A percentile compares a stretch with the other conserved stretches of the same genome.
Evolutionary conservation across 2,113 vertebrate genomes (phyloP).

Genomic region (Sebastes fasciatus): DNA sequence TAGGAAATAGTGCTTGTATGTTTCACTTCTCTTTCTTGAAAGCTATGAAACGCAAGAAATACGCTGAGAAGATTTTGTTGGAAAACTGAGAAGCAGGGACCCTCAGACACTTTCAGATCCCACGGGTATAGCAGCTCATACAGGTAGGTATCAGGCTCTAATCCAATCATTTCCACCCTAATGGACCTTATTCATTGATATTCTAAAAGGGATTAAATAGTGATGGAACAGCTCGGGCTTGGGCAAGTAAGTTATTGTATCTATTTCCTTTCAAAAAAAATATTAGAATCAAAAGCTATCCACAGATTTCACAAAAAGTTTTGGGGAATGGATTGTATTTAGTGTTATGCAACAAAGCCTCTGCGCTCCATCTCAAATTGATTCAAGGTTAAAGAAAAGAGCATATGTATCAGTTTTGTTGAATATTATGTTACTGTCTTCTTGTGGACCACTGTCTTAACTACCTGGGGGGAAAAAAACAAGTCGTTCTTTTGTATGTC

Average conservation of each 20-base stretch:
- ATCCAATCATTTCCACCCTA: constrained; percentile 61
- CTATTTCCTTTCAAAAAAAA: constrained; percentile 16
- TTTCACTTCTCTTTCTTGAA: constrained; percentile 17
- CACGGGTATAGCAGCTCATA: constrained; percentile 43
- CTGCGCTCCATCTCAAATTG: constrained; percentile 25
- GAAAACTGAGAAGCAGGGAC: constrained; percentile 29
- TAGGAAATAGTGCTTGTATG: constrained; percentile 1
- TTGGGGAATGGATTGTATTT: constrained; percentile 2
- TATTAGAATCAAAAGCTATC: not conserved
- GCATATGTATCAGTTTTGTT: constrained; percentile 15
- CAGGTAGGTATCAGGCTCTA: constrained; percentile 52
- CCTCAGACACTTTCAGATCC: constrained; percentile 37
- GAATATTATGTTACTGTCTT: constrained; percentile 26
- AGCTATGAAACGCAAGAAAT: constrained; percentile 21
- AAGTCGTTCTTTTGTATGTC: constrained; percentile 29
- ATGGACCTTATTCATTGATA: constrained; percentile 46
- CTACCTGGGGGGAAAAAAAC: constrained; percentile 31
- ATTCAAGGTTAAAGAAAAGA: constrained; percentile 29
- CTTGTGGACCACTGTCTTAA: constrained; percentile 22
- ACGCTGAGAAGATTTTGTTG: constrained; percentile 9
- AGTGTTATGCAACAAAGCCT: constrained; percentile 26
- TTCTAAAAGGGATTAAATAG: constrained; percentile 23
- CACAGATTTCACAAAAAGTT: constrained; percentile 11
- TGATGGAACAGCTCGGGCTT: not conserved
- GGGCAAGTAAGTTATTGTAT: not conserved